Conservation (phyloP, 2,888 invertebrate species). For the Nectonema munidae region DNA sequence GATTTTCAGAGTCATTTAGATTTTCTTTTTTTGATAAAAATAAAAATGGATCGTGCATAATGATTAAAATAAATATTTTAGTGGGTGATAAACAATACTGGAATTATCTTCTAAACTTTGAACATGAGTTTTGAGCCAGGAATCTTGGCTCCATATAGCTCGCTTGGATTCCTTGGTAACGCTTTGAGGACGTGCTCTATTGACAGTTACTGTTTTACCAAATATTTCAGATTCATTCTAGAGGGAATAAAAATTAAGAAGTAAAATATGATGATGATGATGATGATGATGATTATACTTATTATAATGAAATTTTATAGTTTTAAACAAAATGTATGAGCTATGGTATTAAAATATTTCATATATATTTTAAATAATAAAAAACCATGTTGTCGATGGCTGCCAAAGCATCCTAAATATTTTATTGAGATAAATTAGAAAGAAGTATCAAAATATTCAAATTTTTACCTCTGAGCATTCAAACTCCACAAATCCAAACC, state of each 20-base stretch:
- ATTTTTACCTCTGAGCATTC: constrained; percentile 54
- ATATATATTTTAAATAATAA: constrained; percentile 12
- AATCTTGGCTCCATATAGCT: constrained; percentile 75
- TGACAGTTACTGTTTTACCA: constrained; percentile 72
- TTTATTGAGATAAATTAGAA: constrained; percentile 11
- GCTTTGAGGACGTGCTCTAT: constrained; percentile 76
- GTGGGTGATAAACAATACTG: too few relatives aligned
- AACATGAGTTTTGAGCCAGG: constrained; percentile 47
- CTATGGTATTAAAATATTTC: constrained; percentile 17
- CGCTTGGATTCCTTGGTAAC: constrained; percentile 49
- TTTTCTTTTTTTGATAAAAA: too few relatives aligned
- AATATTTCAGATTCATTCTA: constrained; percentile 88
- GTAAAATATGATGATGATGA: constrained; percentile 9
- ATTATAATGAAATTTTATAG: constrained; percentile 10
- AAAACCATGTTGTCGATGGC: constrained; percentile 89
- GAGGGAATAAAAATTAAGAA: constrained; percentile 16
- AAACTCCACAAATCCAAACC: constrained; percentile 95
- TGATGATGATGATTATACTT: constrained; percentile 1
- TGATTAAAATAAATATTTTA: too few relatives aligned
- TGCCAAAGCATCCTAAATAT: constrained; percentile 47
- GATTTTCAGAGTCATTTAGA: too few relatives aligned
- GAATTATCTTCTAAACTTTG: too few relatives aligned
- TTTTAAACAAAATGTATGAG: background rate
- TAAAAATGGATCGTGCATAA: too few relatives aligned
- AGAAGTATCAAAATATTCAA: too few relatives aligned